These are phyloP conservation scores for Catajapyx aquilonaris DNA, from an alignment of 1,140 invertebrate genomes.

Conservation along the genomic window DNA sequence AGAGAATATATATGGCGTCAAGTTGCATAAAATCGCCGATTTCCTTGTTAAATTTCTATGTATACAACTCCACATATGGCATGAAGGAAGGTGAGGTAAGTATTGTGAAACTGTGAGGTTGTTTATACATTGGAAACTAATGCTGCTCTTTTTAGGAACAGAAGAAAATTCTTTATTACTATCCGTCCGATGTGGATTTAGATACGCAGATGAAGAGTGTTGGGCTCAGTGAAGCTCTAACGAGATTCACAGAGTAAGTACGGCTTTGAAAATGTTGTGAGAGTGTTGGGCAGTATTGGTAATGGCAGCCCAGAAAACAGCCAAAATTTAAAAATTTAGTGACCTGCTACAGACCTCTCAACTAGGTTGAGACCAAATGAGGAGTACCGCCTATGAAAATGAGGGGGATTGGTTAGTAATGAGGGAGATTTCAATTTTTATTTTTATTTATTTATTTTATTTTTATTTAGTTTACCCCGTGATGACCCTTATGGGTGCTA, in stretches of 20 bases:
- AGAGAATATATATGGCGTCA: too few species aligned
- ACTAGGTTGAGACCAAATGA: neutral
- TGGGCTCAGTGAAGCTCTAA: conserved; percentile 75
- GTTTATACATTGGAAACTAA: too few species aligned
- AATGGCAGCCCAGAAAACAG: neutral
- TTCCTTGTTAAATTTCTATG: too few species aligned
- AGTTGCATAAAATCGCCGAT: too few species aligned
- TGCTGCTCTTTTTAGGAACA: conserved; percentile 73
- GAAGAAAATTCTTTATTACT: conserved; percentile 72
- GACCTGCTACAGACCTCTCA: neutral
- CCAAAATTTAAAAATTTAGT: neutral
- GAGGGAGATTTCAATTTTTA: too few species aligned
- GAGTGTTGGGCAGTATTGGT: neutral
- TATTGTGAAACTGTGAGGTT: too few species aligned
- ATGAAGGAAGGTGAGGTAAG: too few species aligned
- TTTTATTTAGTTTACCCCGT: too few species aligned
- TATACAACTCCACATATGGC: too few species aligned
- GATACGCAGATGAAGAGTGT: conserved; percentile 75
- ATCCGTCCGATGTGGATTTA: conserved; percentile 49
- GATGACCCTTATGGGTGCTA: too few species aligned
- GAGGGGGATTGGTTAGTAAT: neutral
- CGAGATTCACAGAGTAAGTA: conserved; percentile 73
- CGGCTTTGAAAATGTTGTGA: neutral
- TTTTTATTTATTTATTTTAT: too few species aligned
- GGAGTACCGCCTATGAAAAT: neutral